Evolutionary conservation across 2,888 invertebrate species (phyloP).

Genomic region (Sesia apiformis): DNA sequence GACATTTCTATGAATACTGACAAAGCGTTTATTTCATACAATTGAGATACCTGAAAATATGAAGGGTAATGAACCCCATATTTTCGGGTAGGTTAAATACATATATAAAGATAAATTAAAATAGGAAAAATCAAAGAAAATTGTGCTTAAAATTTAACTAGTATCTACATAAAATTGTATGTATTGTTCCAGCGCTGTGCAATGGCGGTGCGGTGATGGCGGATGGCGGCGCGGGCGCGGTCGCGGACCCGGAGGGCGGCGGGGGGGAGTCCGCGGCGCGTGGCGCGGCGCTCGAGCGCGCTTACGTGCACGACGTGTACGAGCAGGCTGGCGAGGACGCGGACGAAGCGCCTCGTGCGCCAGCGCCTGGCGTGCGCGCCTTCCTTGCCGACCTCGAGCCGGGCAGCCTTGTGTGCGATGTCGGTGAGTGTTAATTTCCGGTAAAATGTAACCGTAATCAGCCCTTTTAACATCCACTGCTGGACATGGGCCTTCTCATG

Average conservation of each 20-base stretch:
- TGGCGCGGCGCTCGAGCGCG: conserved; percentile 87
- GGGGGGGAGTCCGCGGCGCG: conserved; percentile 78
- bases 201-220: conserved; percentile 69
- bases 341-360: conserved; percentile 44
- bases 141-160: too few relatives aligned
- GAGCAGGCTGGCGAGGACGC: conserved; percentile 86
- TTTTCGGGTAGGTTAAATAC: too few relatives aligned
- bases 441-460: neutral
- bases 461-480: neutral
- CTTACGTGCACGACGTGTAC: conserved; percentile 97
- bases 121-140: too few relatives aligned
- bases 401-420: conserved; percentile 94
- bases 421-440: conserved; percentile 78
- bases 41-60: too few relatives aligned
- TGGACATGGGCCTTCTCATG: too few relatives aligned
- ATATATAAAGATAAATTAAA: too few relatives aligned
- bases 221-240: conserved; percentile 46
- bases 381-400: conserved; percentile 92
- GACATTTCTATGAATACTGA: too few relatives aligned
- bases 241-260: conserved; percentile 44
- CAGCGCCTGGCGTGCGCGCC: conserved; percentile 83
- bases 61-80: too few relatives aligned
- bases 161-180: neutral
- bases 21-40: too few relatives aligned
- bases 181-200: conserved; percentile 40